phyloP scores from a whole-genome alignment of 2,888 invertebrate genomes.

The Tortricodes alternella region DNA sequence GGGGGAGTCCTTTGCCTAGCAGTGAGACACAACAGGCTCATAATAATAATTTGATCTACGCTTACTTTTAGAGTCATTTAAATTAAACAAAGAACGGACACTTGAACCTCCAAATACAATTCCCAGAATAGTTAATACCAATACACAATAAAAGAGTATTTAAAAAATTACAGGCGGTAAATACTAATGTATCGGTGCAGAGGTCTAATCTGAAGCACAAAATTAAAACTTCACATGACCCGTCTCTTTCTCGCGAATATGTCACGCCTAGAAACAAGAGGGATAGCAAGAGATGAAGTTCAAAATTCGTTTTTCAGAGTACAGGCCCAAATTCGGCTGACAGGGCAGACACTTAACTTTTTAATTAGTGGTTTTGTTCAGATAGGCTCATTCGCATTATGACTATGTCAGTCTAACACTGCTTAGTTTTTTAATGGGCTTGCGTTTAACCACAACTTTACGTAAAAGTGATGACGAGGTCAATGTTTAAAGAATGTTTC shows the following conservation, averaged over 20 bases:
- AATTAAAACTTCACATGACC: too few relatives aligned
- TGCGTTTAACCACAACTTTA: too few relatives aligned
- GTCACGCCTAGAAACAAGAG: too few relatives aligned
- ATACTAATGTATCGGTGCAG: slow-evolving; percentile 39
- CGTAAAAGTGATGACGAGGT: too few relatives aligned
- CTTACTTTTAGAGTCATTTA: not conserved
- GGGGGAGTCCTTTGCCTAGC: too few relatives aligned
- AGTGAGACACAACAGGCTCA: too few relatives aligned
- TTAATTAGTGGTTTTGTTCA: slow-evolving; percentile 61
- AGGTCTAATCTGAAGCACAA: too few relatives aligned
- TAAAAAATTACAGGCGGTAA: slow-evolving; percentile 21
- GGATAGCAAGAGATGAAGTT: too few relatives aligned
- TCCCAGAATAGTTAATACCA: slow-evolving; percentile 15
- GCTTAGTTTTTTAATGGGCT: not conserved
- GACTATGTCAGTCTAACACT: slow-evolving; percentile 1
- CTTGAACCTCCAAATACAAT: not conserved
- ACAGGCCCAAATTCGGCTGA: slow-evolving; percentile 61
- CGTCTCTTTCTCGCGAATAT: too few relatives aligned
- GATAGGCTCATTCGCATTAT: slow-evolving; percentile 13
- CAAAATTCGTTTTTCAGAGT: too few relatives aligned
- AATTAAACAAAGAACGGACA: not conserved
- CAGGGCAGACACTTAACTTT: slow-evolving; percentile 66
- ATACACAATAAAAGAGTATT: slow-evolving; percentile 20
- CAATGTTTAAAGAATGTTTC: too few relatives aligned
- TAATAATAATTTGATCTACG: too few relatives aligned